Base-by-base conservation (phyloP, 2,888 invertebrate species). In the Drosophila birchii region DNA sequence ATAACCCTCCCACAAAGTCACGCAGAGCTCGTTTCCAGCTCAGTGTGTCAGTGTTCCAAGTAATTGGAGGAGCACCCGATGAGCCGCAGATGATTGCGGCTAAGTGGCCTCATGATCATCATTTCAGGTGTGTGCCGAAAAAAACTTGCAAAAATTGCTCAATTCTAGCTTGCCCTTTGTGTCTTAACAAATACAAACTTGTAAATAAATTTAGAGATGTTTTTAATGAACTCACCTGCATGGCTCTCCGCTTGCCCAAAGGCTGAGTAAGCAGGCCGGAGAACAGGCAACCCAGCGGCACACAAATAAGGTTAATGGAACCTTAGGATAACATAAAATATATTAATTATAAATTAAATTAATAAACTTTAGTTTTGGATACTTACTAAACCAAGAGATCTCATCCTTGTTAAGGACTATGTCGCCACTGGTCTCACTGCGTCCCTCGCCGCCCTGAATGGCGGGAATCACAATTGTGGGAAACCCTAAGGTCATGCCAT, bases 401-500 rank as follows among this genome's bases (percentile, higher is more conserved):
- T 95, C 94, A 20, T 94, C 94, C 81, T 93, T 93, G 64, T 93
- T 93, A 69, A 96, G 92, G 66, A 93, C 91, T 92, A 95, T 82
- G 78, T 93, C 93, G 64, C 89, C 89, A 43, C 87, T 70, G 38
- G 67, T 47, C 3, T 66, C 89, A 53, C 91, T 58, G 45, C 92
- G 89, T 45, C 92, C 93, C 38, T 93, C 93, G 43, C 90, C 92
- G 3, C 94, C 94, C 53, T 94, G 93, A 45, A 97, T 94, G 9
- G 95, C 95, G 8, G 96, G 96, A 81, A 97, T 96, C 20, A 96
- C 94, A 73, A 97, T 96, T 6, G 97, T 96, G 0, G 96, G 95
- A 82, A 96, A 96, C 0, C 97, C 97, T 53, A 97, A 92, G 0
- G 96, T 96, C 94, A 96, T 95, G 59, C 97, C 97, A 91, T 96